These are phyloP conservation scores for Carettochelys insculpta DNA, from an alignment of 2,113 vertebrate genomes.

Conservation along the genomic window DNA sequence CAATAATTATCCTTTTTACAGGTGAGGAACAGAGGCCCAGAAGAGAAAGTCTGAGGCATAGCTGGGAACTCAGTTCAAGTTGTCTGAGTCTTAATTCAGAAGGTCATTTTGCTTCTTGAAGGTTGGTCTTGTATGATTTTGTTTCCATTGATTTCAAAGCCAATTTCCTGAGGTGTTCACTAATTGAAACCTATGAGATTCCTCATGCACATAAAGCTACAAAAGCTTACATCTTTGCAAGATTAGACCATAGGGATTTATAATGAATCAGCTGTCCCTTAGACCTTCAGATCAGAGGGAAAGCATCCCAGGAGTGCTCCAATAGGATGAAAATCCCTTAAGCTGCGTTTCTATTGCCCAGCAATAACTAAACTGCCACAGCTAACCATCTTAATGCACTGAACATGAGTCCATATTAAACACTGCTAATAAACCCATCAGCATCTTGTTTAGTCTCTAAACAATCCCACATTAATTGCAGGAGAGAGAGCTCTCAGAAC, in stretches of 20 bases:
- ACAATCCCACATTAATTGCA: not conserved
- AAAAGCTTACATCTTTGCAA: fast-evolving
- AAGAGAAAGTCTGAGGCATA: not conserved
- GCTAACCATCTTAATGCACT: not conserved
- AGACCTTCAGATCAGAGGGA: not conserved
- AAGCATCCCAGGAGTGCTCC: not conserved
- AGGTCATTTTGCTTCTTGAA: fast-evolving
- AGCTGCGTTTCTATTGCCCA: not conserved
- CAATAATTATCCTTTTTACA: not conserved
- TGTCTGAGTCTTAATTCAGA: not conserved
- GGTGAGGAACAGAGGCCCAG: fast-evolving
- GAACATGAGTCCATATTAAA: too few species aligned
- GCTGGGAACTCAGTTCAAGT: fast-evolving
- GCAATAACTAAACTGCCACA: conserved; percentile 15
- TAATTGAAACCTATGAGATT: not conserved
- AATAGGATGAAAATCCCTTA: not conserved
- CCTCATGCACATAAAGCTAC: not conserved
- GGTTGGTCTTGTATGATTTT: fast-evolving
- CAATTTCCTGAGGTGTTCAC: not conserved
- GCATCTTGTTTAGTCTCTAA: not conserved
- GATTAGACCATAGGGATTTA: not conserved
- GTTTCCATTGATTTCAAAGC: not conserved
- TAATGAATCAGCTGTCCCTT: not conserved
- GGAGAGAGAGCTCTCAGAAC: not conserved
- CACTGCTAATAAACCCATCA: not conserved